Evolutionary conservation across 2,113 vertebrate genomes (phyloP).

Genomic region (Saguinus midas): DNA sequence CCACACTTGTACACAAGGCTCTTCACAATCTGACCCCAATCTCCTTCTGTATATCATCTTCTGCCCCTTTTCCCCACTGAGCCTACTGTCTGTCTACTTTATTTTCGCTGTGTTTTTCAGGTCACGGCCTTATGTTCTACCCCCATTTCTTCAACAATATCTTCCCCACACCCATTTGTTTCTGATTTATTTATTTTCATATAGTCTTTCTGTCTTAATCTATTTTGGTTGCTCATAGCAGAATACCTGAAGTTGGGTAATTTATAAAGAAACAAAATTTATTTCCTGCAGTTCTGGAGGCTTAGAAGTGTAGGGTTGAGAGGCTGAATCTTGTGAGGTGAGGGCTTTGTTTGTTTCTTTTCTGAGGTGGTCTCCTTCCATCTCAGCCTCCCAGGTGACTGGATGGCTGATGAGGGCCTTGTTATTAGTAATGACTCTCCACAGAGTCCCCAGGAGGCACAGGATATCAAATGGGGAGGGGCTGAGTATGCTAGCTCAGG

Average conservation of each 20-base stretch:
- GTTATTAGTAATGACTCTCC: not conserved
- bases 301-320: not conserved
- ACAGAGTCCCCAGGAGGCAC: not conserved
- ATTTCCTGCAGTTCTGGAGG: not conserved
- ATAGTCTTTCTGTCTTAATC: not conserved
- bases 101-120: not conserved
- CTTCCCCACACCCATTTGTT: not conserved
- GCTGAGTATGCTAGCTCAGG: not conserved
- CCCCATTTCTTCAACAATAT: fast-evolving
- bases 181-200: not conserved
- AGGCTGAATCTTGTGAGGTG: not conserved
- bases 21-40: not conserved
- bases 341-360: too few species aligned
- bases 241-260: not conserved
- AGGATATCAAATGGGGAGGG: not conserved
- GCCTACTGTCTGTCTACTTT: not conserved
- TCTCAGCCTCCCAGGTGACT: not conserved
- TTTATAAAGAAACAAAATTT: not conserved
- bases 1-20: not conserved
- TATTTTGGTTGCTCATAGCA: not conserved
- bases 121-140: not conserved
- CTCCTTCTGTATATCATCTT: not conserved
- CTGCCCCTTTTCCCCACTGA: not conserved
- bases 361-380: not conserved
- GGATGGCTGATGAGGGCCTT: not conserved